Evolutionary conservation across 1,140 invertebrate species (phyloP), one percentile per base, ranked within the genome.

Genomic region (Drosophila mauritiana): DNA sequence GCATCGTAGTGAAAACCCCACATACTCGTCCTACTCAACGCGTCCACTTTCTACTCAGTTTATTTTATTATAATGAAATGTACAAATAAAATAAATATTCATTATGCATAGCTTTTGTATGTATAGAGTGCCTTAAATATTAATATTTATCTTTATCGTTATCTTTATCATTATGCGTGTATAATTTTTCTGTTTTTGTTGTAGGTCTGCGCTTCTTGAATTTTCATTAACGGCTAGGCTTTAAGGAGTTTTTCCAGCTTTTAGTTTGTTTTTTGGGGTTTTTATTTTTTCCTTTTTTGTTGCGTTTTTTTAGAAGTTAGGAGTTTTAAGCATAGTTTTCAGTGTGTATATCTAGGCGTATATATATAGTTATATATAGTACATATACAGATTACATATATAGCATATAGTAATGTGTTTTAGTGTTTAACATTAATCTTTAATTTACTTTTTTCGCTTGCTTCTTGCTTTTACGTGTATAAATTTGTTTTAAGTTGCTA

Each of bases 31-130:
- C 49, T 82, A 58, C 25, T 39, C 62, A 40, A 48, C 39, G 12
- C 51, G 40, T 45, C 70, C 15, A 74, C 49, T 12, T 58, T 61
- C 72, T 77, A 64, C 59, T 80, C 79, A 82, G 77, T 80, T 83
- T 88, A 73, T 79, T 88, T 83, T 82, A 83, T 90, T 89, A 85
- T 90, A 89, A 73, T 90, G 88, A 89, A 89, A 89, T 89, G 85
- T 89, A 89, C 85, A 89, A 89, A 89, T 89, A 89, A 90, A 89
- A 89, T 89, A 89, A 89, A 89, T 89, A 89, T 90, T 84, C 81
- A 68, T 88, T 86, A 86, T 88, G 82, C 69, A 78, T 86, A 86
- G 75, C 59, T 78, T 51, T 51, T 85, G 79, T 85, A 82, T 88
- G 73, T 88, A 89, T 75, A 65, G 70, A 61, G 81, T 86, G 83